Base-by-base conservation (phyloP, 2,797 vertebrate genomes). In the Parotocinclus haroldoi region DNA sequence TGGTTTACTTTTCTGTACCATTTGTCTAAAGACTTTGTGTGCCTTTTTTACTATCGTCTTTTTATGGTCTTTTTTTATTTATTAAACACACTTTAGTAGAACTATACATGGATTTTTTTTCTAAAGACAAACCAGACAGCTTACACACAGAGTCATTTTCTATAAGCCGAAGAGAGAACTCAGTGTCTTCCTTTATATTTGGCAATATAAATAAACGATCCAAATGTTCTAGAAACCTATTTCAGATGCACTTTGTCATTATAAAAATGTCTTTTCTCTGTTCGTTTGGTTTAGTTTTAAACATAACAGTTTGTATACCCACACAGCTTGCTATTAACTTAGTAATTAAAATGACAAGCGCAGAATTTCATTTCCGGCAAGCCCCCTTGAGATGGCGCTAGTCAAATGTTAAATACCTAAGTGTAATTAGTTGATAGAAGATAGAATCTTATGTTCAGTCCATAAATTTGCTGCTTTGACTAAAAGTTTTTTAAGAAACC, bases 41-140 rank as follows among this genome's bases (percentile, higher is more conserved):
- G 95, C 96, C 96, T 98, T 99, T 95, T 98, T 98, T 97, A 95
- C 93, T 90, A 93, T 91, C 88, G 86, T 95, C 95, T 94, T 96
- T 95, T 89, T 83, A 93, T 89, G 90, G 91, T 93, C 87, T 84
- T 89, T 89, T n/a, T 77, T 85, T 77, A 91, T 92, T 92, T 92
- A 91, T 89, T 90, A 85, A 92, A 85, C 88, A 80, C 88, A 88
- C 85, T 89, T 88, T 91, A 89, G 87, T 89, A 87, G 72, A 75
- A 64, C 67, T 89, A 81, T 86, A 88, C 83, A 86, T 84, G 80
- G 85, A 78, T 81, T 78, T 76, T 56, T 75, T 74, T 78, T 76
- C 72, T 80, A 74, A 77, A 71, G 19, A 45, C 66, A 75, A 75
- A 79, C 78, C 76, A 66, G 64, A 78, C 72, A 76, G 76, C 72